Percentiles rank a stretch among this genome's conserved stretches.
Conservation (phyloP, 1,140 invertebrate genomes). For the Leptoteleia sp. region DNA sequence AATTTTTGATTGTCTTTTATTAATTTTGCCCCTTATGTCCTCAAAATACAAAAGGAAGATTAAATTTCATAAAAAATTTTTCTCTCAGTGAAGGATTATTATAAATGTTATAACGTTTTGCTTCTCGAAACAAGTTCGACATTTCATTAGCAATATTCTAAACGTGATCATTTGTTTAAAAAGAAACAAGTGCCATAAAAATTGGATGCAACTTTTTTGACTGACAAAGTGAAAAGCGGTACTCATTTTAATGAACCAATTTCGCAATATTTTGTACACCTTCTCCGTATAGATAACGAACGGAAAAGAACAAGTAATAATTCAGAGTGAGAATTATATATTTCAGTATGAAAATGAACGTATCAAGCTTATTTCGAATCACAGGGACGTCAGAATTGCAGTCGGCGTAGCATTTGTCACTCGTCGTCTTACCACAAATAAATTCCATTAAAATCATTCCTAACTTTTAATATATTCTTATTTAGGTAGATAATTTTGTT, state of each 20-base stretch:
- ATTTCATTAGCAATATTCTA: no score
- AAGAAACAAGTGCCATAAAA: no score
- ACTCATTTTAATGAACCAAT: not conserved
- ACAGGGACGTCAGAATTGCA: not conserved
- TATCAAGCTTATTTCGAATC: slow-evolving; percentile 44
- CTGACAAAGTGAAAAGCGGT: not conserved
- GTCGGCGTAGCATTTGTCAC: slow-evolving; percentile 49
- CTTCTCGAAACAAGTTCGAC: no score
- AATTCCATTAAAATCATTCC: slow-evolving; percentile 21
- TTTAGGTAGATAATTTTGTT: no score
- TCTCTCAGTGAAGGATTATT: no score
- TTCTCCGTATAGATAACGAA: slow-evolving; percentile 19
- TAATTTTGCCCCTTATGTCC: no score
- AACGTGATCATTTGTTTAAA: no score
- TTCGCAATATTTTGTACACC: slow-evolving; percentile 1
- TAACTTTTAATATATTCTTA: slow-evolving; percentile 27
- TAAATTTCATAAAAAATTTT: no score
- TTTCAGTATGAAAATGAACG: slow-evolving; percentile 50
- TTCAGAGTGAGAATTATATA: slow-evolving; percentile 46
- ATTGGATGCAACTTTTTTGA: no score
- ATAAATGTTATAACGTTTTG: no score
- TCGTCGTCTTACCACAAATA: slow-evolving; percentile 30
- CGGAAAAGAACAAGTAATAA: slow-evolving; percentile 13
- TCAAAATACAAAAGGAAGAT: no score
- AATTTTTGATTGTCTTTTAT: no score